A percentile compares a stretch with the other conserved stretches of the same genome.
Evolutionary conservation across 1,140 invertebrate species (phyloP).

Genomic region (Pristionchus pacificus): DNA sequence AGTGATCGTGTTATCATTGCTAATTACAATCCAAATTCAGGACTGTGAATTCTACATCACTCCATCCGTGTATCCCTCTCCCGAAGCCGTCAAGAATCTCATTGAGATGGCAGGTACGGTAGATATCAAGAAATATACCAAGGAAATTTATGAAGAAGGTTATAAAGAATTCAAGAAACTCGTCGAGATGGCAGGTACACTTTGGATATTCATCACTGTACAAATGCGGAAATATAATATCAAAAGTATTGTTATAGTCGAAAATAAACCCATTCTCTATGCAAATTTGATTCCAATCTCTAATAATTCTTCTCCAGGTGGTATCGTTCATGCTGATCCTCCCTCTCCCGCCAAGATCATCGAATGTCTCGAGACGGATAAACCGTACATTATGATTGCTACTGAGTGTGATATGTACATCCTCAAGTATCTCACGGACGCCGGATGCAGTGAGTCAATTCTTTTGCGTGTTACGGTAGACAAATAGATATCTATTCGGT

Average conservation of each 20-base stretch:
- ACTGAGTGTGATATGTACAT: constrained; percentile 14
- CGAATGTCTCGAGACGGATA: constrained; percentile 19
- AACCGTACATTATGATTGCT: constrained; percentile 22
- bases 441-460: constrained; percentile 14
- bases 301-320: background rate
- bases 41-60: constrained; percentile 28
- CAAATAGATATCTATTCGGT: background rate
- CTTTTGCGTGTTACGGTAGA: background rate
- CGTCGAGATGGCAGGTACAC: background rate
- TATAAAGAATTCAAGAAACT: too few species aligned
- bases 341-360: background rate
- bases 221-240: background rate
- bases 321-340: background rate
- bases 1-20: constrained; percentile 1
- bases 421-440: constrained; percentile 14
- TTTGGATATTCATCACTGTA: too few species aligned
- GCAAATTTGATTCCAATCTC: too few species aligned
- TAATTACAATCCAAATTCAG: constrained; percentile 3
- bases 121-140: background rate
- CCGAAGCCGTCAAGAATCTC: constrained; percentile 2
- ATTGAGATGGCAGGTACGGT: constrained; percentile 12
- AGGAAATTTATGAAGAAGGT: background rate
- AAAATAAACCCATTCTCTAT: too few species aligned
- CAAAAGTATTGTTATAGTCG: background rate
- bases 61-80: constrained; percentile 16